A percentile compares a stretch with the other conserved stretches of the same genome.
Evolutionary conservation across 2,113 vertebrate species (phyloP).

Genomic region (Emydocephalus ijimae): DNA sequence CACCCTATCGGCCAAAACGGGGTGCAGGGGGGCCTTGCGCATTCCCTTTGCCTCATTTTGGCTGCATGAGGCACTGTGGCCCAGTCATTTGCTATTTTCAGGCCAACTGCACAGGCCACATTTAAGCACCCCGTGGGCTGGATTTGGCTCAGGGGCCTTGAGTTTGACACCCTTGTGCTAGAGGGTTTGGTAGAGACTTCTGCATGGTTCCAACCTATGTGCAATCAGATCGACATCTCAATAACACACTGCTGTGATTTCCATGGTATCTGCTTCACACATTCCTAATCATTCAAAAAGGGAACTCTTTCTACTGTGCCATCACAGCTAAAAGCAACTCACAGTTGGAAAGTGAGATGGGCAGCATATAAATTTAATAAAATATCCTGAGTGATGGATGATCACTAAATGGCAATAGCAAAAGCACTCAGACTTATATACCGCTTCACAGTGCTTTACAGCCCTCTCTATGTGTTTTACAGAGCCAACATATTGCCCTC

Average conservation of each 20-base stretch:
- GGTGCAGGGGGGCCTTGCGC: no score
- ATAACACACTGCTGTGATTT: background rate
- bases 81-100: no score
- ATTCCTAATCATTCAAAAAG: background rate
- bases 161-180: background rate
- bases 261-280: background rate
- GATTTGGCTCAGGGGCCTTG: no score
- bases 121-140: no score
- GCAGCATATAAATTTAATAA: background rate
- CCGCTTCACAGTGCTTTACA: no score
- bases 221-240: background rate
- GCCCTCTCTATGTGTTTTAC: no score
- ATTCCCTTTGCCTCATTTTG: no score
- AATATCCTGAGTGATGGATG: background rate
- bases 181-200: background rate
- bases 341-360: background rate
- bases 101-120: no score
- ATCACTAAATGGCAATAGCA: background rate
- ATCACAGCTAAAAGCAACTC: background rate
- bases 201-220: background rate
- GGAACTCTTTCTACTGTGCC: background rate
- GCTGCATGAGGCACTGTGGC: no score
- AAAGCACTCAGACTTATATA: no score
- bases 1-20: no score
- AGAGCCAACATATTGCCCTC: no score